Percentiles rank a stretch among this genome's conserved stretches.
These are phyloP conservation scores for Resseliella maxima DNA, from an alignment of 2,888 invertebrate genomes.

Conservation along the genomic window DNA sequence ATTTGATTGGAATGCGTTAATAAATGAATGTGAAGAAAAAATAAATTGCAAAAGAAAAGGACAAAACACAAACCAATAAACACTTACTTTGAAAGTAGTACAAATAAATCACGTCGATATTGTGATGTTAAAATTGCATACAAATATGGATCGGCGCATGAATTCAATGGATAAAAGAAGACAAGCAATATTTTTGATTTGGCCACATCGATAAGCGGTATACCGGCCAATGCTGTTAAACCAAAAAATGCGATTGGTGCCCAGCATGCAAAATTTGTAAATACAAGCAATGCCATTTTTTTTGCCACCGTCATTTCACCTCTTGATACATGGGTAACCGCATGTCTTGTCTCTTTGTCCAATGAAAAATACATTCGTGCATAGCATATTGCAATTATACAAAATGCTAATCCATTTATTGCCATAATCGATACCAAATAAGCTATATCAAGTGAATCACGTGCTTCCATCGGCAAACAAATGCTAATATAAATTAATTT, in stretches of 20 bases:
- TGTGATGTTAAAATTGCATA: constrained; percentile 91
- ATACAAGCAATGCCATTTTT: constrained; percentile 80
- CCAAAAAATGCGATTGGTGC: constrained; percentile 92
- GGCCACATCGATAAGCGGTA: constrained; percentile 84
- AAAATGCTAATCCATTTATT: constrained; percentile 83
- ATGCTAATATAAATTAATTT: constrained; percentile 70
- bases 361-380: constrained; percentile 86
- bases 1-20: neutral
- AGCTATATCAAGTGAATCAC: constrained; percentile 75
- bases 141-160: constrained; percentile 92
- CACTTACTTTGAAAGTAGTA: constrained; percentile 75
- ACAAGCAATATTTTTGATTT: constrained; percentile 85
- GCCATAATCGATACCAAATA: constrained; percentile 81
- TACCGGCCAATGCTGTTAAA: constrained; percentile 82
- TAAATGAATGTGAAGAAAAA: neutral
- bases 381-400: constrained; percentile 86
- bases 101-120: constrained; percentile 80
- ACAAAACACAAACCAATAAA: too few species aligned
- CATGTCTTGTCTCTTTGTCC: constrained; percentile 74
- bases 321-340: constrained; percentile 67
- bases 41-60: neutral
- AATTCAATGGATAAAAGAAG: constrained; percentile 91
- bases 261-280: constrained; percentile 86
- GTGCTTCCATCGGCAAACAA: constrained; percentile 88
- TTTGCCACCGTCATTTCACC: constrained; percentile 84